phyloP scores from a whole-genome alignment of 64 coral and sea anemone genomes.

The Porites lutea region DNA sequence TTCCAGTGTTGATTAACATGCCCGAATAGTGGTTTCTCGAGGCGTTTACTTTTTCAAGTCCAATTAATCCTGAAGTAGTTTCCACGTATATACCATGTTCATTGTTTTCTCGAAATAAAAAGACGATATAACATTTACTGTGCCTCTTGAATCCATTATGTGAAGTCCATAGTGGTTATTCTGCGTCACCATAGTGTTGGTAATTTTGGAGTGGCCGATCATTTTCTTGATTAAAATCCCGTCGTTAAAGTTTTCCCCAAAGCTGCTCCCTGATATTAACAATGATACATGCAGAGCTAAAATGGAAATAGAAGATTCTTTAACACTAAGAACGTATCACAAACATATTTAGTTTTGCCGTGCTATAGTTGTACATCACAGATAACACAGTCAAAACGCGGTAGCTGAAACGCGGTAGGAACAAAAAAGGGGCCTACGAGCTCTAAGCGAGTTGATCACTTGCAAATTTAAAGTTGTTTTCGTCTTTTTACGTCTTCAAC shows the following conservation, averaged over 20 bases:
- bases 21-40: constrained; percentile 16
- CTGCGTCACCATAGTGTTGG: neutral
- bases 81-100: neutral
- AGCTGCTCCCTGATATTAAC: neutral
- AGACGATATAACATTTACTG: neutral
- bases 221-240: neutral
- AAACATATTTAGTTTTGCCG: no score
- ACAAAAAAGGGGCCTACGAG: no score
- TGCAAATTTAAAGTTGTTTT: no score
- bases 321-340: no score
- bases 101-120: neutral
- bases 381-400: no score
- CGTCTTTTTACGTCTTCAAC: no score
- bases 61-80: neutral
- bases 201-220: constrained; percentile 2
- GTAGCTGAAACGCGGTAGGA: no score
- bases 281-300: neutral
- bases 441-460: no score
- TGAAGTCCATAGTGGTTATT: neutral
- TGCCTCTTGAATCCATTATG: neutral
- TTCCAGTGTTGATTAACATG: neutral
- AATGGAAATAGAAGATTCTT: neutral
- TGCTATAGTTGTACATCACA: no score
- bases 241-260: neutral
- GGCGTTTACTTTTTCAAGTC: neutral